Evolutionary conservation across 2,888 invertebrate genomes (phyloP), one percentile per base, ranked within the genome.

Genomic region (Chrysolina haemoptera): DNA sequence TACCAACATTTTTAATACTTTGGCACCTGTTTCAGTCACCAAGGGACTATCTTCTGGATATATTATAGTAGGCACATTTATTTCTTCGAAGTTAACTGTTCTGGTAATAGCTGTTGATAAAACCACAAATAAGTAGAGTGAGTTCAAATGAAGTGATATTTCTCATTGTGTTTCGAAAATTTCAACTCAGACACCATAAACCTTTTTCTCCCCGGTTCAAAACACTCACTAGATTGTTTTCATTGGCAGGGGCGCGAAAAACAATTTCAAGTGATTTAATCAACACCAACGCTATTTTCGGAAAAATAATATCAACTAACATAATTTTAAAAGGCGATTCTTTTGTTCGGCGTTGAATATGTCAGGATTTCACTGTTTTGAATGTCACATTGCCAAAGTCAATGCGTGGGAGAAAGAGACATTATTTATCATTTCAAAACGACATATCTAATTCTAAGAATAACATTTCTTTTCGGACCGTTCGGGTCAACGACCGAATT

Each of bases 401-500:
- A 50, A 43, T 62, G 76, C 74, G 76, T 77, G 73, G 76, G 76
- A 71, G 73, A 66, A 73, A 75, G 73, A 70, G 72, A 71, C 74
- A 68, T 63, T 73, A 77, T 77, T 77, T 77, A 77, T 71, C 63
- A 55, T 72, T 71, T 70, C 71, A 50, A 66, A 53, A 68, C 70
- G 71, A 68, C 73, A 74, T 68, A 74, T 76, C 62, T 71, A 71
- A 62, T 68, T 71, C 76, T 70, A 70, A 75, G 75, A 78, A 78
- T 78, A 78, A 74, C 70, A 77, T 73, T 76, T 76, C 76, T 76
- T 78, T 78, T 75, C 71, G 71, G 64, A 66, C 62, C 64, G 62
- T 5, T 48, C n/a, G 68, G 79, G 79, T 77, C 78, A 78, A 79
- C 71, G 80, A 76, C 77, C 81, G 68, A 70, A 72, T 75, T 68